Conservation (phyloP, 2,888 invertebrate species). For the Dorcus hopei region DNA sequence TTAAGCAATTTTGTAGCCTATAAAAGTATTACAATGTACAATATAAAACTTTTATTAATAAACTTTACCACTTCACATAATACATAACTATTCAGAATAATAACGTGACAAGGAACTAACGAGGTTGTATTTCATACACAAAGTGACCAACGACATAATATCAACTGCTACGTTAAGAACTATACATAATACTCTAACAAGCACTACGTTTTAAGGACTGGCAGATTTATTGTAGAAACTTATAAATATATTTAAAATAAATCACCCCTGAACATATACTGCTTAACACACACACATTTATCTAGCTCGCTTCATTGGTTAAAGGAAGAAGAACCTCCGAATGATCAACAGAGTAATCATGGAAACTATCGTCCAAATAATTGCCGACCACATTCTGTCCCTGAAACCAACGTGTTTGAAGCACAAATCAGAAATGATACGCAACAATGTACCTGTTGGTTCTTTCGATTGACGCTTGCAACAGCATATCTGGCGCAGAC, state of each 20-base stretch:
- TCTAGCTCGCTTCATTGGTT: background rate
- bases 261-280: background rate
- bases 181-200: background rate
- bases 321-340: slow-evolving; percentile 52
- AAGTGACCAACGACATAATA: background rate
- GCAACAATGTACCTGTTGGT: slow-evolving; percentile 40
- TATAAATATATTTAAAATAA: background rate
- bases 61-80: background rate
- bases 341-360: slow-evolving; percentile 51
- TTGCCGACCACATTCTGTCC: slow-evolving; percentile 52
- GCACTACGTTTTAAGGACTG: background rate
- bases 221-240: background rate
- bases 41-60: slow-evolving; percentile 1
- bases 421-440: slow-evolving; percentile 13
- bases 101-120: background rate
- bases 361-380: slow-evolving; percentile 49
- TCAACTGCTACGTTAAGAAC: too few relatives aligned
- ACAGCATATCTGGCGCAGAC: slow-evolving; percentile 23
- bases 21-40: background rate
- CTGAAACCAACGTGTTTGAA: slow-evolving; percentile 42
- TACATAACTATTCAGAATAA: background rate
- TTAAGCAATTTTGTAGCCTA: too few relatives aligned
- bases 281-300: background rate
- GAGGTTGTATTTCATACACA: background rate
- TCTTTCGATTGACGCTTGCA: slow-evolving; percentile 40